These are phyloP conservation scores for Cranoglanis bouderius DNA, from an alignment of 2,113 vertebrate genomes.

Conservation along the genomic window DNA sequence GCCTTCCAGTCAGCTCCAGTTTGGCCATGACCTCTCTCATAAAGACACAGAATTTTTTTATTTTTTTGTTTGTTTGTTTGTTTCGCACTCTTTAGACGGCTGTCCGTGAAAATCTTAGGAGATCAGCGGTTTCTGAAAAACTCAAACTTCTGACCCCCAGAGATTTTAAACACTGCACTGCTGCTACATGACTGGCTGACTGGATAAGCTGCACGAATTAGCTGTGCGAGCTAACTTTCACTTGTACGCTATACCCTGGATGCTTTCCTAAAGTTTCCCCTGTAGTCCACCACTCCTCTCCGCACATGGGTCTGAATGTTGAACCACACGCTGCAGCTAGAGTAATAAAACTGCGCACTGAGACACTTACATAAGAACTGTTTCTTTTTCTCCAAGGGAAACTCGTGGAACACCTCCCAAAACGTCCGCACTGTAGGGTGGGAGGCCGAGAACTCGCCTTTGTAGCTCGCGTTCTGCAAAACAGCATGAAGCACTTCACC, in stretches of 20 bases:
- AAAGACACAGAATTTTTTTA: not conserved
- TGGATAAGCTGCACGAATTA: not conserved
- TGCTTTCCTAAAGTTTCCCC: not conserved
- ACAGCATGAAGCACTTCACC: not conserved
- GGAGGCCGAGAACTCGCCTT: constrained; percentile 87
- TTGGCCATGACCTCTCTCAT: not conserved
- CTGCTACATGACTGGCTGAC: not conserved
- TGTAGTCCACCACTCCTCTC: not conserved
- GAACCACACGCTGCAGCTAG: not conserved
- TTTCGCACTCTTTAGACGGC: not conserved
- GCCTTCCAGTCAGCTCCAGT: not conserved
- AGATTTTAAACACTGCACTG: not conserved
- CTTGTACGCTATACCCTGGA: not conserved
- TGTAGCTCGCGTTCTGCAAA: constrained; percentile 85
- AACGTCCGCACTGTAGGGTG: constrained; percentile 92
- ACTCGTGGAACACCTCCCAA: constrained; percentile 97
- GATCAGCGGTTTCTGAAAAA: not conserved
- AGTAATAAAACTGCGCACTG: not conserved
- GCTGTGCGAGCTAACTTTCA: not conserved
- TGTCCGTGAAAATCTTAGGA: not conserved
- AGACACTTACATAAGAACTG: constrained; percentile 87
- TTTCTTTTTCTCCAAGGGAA: constrained; percentile 94
- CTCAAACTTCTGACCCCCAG: not conserved
- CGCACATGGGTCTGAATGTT: not conserved
- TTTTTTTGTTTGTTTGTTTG: no score